These are phyloP conservation scores for Saimiri boliviensis DNA, from an alignment of 2,113 vertebrate species.

Conservation along the genomic window DNA sequence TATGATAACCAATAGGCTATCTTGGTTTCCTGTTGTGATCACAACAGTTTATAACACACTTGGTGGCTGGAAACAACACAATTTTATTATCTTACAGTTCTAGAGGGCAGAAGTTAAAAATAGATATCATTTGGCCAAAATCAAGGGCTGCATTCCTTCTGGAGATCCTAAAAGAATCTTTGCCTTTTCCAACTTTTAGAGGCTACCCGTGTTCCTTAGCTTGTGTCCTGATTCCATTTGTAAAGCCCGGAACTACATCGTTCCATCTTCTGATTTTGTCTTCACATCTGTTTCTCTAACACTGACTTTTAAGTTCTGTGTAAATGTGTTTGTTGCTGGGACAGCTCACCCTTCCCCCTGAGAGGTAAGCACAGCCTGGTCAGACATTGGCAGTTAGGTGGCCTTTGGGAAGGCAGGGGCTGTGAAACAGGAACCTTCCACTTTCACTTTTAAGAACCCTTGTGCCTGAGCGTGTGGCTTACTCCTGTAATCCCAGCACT, in stretches of 20 bases:
- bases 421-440: not conserved
- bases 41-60: not conserved
- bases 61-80: not conserved
- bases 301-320: not conserved
- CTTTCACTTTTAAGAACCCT: not conserved
- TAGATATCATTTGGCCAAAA: not conserved
- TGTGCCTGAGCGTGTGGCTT: too few species aligned
- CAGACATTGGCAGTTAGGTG: not conserved
- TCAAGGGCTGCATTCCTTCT: not conserved
- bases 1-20: not conserved
- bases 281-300: not conserved
- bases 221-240: not conserved
- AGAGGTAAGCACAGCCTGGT: not conserved
- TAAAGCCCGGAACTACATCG: not conserved
- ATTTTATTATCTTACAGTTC: not conserved
- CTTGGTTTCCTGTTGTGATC: not conserved
- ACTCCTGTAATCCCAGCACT: too few species aligned
- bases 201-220: not conserved
- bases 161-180: not conserved
- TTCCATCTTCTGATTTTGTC: not conserved
- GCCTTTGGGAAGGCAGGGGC: not conserved
- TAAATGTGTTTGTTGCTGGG: not conserved
- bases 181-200: not conserved
- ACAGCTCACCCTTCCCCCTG: accelerated
- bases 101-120: not conserved